Evolutionary conservation across 2,797 vertebrate species (phyloP).

Genomic region (Loriculus beryllinus): DNA sequence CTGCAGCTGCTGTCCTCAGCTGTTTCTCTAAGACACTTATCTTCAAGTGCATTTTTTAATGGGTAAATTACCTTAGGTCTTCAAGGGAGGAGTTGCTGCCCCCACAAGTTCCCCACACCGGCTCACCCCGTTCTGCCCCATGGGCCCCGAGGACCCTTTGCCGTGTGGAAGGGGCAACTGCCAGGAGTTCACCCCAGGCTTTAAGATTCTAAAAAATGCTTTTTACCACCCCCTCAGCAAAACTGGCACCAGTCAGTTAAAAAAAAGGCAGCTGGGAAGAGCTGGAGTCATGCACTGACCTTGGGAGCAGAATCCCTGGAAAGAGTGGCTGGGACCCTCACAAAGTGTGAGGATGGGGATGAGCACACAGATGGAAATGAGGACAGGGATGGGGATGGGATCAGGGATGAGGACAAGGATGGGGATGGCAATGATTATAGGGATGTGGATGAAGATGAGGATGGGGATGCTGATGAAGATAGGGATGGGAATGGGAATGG

Average conservation of each 20-base stretch:
- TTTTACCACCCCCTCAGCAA: neutral
- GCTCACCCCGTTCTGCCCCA: too few species aligned
- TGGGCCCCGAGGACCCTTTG: neutral
- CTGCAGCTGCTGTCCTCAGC: neutral
- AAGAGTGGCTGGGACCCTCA: neutral
- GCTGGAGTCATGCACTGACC: neutral
- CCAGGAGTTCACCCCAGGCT: neutral
- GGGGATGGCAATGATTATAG: neutral
- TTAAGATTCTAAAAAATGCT: neutral
- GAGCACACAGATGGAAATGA: too few species aligned
- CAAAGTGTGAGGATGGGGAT: accelerated
- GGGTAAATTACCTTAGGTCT: neutral
- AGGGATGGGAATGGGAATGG: neutral
- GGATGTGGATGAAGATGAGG: neutral
- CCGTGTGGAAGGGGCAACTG: accelerated
- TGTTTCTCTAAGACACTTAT: neutral
- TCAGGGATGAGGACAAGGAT: neutral
- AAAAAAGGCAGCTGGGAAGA: neutral
- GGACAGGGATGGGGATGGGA: neutral
- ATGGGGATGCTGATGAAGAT: neutral
- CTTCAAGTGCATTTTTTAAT: neutral
- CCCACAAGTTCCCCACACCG: neutral
- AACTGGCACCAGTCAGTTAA: neutral
- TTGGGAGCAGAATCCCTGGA: neutral
- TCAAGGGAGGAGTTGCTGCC: neutral